Percentiles rank a stretch among this genome's conserved stretches.
These are phyloP conservation scores for Neoascia interrupta DNA, from an alignment of 2,888 invertebrate species.

Conservation along the genomic window DNA sequence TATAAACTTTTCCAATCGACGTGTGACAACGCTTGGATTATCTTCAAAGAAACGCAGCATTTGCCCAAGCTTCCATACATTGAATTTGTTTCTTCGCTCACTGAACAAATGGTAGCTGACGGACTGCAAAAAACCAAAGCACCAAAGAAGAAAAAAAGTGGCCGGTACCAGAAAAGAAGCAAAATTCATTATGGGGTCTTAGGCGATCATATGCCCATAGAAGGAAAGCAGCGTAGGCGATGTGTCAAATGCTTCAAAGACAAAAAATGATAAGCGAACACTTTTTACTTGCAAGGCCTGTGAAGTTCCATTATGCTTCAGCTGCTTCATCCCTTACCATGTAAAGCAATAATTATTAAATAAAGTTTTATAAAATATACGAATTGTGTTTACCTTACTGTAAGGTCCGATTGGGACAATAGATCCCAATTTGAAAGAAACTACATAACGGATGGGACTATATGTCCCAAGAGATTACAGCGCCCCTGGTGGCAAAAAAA, in stretches of 20 bases:
- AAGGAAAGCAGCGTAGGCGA: constrained; percentile 37
- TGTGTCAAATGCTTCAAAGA: constrained; percentile 40
- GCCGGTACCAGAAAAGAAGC: constrained; percentile 14
- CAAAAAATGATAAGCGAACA: constrained; percentile 21
- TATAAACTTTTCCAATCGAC: constrained; percentile 6
- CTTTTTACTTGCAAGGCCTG: constrained; percentile 18
- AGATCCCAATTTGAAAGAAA: constrained; percentile 6
- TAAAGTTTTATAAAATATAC: constrained; percentile 4
- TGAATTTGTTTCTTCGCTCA: constrained; percentile 4
- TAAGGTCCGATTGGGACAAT: constrained; percentile 14
- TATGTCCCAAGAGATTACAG: constrained; percentile 14
- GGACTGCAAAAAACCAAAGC: constrained; percentile 18
- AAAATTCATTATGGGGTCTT: neutral
- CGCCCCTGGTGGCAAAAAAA: constrained; percentile 9
- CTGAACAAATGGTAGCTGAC: constrained; percentile 20
- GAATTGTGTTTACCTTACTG: neutral
- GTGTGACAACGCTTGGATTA: constrained; percentile 19
- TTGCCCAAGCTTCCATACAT: constrained; percentile 21
- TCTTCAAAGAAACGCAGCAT: constrained; percentile 16
- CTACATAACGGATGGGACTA: constrained; percentile 2
- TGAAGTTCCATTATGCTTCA: constrained; percentile 35
- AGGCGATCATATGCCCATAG: constrained; percentile 14
- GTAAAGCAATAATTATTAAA: constrained; percentile 9
- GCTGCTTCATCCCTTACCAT: constrained; percentile 32
- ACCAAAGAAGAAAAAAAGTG: constrained; percentile 21